Conservation (phyloP, 2,113 vertebrate genomes). For the Malurus alboscapulatus region DNA sequence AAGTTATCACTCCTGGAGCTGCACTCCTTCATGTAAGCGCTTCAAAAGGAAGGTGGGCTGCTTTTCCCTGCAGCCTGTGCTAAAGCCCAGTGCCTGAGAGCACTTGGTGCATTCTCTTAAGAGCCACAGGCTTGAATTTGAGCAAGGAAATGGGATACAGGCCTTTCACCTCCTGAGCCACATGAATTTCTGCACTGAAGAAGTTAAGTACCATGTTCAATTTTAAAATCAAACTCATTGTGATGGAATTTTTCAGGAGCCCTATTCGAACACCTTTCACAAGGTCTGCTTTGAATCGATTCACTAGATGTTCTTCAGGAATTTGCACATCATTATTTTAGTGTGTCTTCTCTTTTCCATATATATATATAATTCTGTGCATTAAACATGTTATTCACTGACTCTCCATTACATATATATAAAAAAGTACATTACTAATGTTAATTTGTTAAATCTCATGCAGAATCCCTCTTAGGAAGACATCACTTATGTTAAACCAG, state of each 20-base stretch:
- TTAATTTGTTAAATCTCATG: background rate
- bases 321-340: background rate
- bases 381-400: background rate
- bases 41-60: background rate
- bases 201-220: background rate
- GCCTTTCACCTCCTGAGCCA: background rate
- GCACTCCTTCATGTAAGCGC: background rate
- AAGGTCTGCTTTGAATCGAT: background rate
- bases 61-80: background rate
- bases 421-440: background rate
- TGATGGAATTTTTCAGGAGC: background rate
- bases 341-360: background rate
- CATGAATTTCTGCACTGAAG: background rate
- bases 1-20: background rate
- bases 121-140: background rate
- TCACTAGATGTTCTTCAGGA: background rate
- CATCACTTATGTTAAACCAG: background rate
- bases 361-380: background rate
- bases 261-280: background rate
- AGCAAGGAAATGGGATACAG: background rate
- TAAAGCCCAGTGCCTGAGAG: background rate
- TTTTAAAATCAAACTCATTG: background rate
- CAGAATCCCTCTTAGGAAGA: background rate
- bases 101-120: background rate
- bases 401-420: background rate